phyloP scores from a whole-genome alignment of 1,140 invertebrate species.

The Pseudomyrmex pallidus region DNA sequence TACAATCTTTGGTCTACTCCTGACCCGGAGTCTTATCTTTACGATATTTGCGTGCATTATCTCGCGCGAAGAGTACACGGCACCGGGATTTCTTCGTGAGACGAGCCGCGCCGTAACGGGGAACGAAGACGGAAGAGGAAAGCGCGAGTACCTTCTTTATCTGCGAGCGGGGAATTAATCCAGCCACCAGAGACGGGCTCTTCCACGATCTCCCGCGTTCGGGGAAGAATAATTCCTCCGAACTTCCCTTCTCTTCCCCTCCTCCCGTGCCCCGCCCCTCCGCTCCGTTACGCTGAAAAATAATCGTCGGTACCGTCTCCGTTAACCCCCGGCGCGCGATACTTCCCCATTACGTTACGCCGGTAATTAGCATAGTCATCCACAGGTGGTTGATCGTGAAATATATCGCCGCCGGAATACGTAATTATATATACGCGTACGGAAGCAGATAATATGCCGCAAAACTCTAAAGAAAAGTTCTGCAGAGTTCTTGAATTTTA shows the following conservation, averaged over 20 bases:
- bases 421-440: slow-evolving; percentile 21
- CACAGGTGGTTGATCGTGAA: slow-evolving; percentile 76
- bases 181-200: slow-evolving; percentile 50
- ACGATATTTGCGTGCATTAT: slow-evolving; percentile 85
- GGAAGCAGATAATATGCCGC: slow-evolving; percentile 7
- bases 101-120: slow-evolving; percentile 15
- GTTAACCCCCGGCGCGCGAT: slow-evolving; percentile 40
- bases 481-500: slow-evolving; percentile 30
- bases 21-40: slow-evolving; percentile 81
- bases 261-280: background rate
- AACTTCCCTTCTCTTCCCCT: background rate
- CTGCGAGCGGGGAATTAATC: slow-evolving; percentile 59
- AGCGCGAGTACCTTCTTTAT: slow-evolving; percentile 50
- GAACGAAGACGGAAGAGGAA: slow-evolving; percentile 13
- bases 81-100: slow-evolving; percentile 74
- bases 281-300: slow-evolving; percentile 63
- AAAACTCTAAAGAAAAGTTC: slow-evolving; percentile 18
- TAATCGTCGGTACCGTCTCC: slow-evolving; percentile 56
- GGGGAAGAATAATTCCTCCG: slow-evolving; percentile 27
- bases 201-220: slow-evolving; percentile 40
- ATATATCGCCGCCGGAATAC: slow-evolving; percentile 62
- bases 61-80: slow-evolving; percentile 74
- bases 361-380: slow-evolving; percentile 75
- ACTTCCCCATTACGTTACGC: slow-evolving; percentile 69
- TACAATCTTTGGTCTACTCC: slow-evolving; percentile 40